Percentiles rank a stretch among this genome's conserved stretches.
Conservation (phyloP, 2,113 vertebrate genomes). For the Labeo catla region DNA sequence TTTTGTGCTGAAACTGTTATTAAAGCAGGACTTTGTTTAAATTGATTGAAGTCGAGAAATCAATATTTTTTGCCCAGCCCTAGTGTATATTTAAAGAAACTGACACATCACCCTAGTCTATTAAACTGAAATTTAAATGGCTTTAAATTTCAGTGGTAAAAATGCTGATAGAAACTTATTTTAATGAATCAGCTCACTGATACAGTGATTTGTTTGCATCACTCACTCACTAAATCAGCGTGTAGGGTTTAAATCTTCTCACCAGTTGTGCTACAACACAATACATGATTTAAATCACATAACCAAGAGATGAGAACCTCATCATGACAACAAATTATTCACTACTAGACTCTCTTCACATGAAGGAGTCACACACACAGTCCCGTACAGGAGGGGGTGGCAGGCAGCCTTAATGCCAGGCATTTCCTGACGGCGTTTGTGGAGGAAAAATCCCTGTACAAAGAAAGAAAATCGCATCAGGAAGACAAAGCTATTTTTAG, state of each 20-base stretch:
- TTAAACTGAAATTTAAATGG: background rate
- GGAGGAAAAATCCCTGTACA: conserved; percentile 41
- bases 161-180: background rate
- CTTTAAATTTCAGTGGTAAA: background rate
- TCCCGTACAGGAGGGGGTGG: background rate
- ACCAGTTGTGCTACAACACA: background rate
- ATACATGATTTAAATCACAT: background rate
- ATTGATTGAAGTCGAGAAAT: no score
- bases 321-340: background rate
- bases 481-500: conserved; percentile 50
- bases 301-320: background rate
- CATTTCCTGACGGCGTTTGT: conserved; percentile 26
- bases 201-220: background rate
- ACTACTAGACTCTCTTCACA: background rate
- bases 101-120: no score
- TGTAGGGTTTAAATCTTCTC: background rate
- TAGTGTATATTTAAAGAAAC: no score
- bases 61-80: no score
- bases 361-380: background rate
- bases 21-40: no score
- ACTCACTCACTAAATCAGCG: background rate
- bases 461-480: conserved; percentile 45
- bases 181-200: background rate
- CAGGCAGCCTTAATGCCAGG: conserved; percentile 18
- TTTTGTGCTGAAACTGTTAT: no score